Evolutionary conservation across 2,888 invertebrate species (phyloP), one percentile per base, ranked within the genome.

Genomic region (Stenoptilia bipunctidactyla): DNA sequence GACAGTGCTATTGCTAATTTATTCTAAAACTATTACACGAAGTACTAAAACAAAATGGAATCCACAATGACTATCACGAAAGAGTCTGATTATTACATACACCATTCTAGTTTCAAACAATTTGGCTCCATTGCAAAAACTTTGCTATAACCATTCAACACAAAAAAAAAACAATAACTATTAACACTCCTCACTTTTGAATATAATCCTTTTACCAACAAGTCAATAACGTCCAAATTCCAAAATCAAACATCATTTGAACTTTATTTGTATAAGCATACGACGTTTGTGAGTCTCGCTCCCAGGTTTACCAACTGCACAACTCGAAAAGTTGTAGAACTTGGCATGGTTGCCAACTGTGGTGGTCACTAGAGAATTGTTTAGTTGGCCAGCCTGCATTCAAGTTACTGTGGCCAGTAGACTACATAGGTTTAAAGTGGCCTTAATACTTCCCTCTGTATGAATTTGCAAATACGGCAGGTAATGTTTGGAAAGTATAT

Each of bases 331-430:
- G 30, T 30, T 30, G 9, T 9, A 12, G 9, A 53, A 61, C 59
- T 73, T 72, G 71, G 73, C 73, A 65, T 53, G 55, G 57, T 46
- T 67, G 69, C 72, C 69, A 67, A 58, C 59, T 49, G 48, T 46
- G 55, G 59, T 60, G 68, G 70, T 68, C 74, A 64, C 68, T 61
- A 45, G 73, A 65, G 75, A 66, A 74, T 73, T 76, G 73, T 74
- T 73, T 72, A 69, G 72, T 67, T 71, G 70, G 71, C 65, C 51
- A 52, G 57, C 55, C 53, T 54, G 53, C 55, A 55, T 56, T 54
- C 47, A 53, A 51, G 55, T 58, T 51, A 49, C 49, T 45, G 48
- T 30, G 30, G 12, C 30, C 30, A 10, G 9, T 30, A 8, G 6
- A 10, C 20, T 12, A 20, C 20, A 20, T 20, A 20, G 20, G 20